phyloP scores from a whole-genome alignment of 2,888 invertebrate species.

The Choristoneura rosaceana region DNA sequence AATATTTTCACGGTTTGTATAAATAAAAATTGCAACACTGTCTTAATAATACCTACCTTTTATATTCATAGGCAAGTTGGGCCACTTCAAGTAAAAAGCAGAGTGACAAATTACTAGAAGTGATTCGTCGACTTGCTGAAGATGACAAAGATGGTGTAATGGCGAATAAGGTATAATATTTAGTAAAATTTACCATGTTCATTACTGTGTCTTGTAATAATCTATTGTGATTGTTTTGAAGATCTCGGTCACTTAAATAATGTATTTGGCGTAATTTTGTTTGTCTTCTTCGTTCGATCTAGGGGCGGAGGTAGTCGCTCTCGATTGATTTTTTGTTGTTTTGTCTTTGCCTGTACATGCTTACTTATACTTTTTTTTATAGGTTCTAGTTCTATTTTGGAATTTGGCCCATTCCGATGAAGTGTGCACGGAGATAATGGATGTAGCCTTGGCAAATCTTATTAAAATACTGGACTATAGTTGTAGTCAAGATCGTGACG shows the following conservation, averaged over 20 bases:
- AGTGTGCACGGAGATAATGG: conserved; percentile 98
- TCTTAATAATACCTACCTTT: conserved; percentile 10
- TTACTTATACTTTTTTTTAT: conserved; percentile 21
- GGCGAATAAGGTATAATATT: conserved; percentile 94
- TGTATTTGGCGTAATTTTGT: not conserved
- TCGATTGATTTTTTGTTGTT: too few relatives aligned
- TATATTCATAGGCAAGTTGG: conserved; percentile 90
- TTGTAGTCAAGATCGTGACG: conserved; percentile 98
- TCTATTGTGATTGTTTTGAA: too few relatives aligned
- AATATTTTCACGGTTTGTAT: not conserved
- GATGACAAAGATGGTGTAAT: conserved; percentile 99
- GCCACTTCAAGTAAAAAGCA: conserved; percentile 98
- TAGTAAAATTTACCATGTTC: not conserved
- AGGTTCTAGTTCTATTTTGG: conserved; percentile 97
- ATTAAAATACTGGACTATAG: conserved; percentile 99
- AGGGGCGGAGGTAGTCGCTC: too few relatives aligned
- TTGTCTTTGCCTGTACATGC: not conserved
- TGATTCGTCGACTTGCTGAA: conserved; percentile 97
- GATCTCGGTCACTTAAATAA: too few relatives aligned
- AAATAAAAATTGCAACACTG: not conserved
- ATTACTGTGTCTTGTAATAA: not conserved
- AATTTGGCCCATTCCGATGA: conserved; percentile 98
- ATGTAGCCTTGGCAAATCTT: conserved; percentile 97
- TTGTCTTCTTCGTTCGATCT: too few relatives aligned
- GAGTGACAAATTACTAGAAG: conserved; percentile 96